Evolutionary conservation across 2,888 invertebrate species (phyloP), one percentile per base, ranked within the genome.

Genomic region (Electrophaes corylata): DNA sequence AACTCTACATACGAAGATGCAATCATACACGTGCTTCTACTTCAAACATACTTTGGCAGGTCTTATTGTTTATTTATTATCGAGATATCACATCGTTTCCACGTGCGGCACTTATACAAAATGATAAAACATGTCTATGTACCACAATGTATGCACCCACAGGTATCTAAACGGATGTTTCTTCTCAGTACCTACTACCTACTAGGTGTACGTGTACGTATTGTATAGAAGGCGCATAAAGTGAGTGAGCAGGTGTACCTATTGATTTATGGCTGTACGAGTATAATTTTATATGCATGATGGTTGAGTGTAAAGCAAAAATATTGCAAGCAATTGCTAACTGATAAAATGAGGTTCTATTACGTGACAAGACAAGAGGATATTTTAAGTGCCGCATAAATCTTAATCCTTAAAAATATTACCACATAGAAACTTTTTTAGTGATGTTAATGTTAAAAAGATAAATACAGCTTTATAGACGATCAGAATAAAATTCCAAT

Each of bases 21-120:
- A 16, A 48, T n/a, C n/a, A n/a, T 50, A 54, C 72, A 75, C 74
- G 72, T 73, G 73, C 69, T 54, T 49, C 31, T 37, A 47, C 14
- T 54, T 18, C 48, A 60, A 43, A 66, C 71, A 76, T 65, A 73
- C 71, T 76, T 81, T 83, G 84, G 83, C 83, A 82, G 62, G 60
- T 51, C 48, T 59, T 44, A 65, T 70, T 77, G 77, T 82, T 81
- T 83, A 77, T 80, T 77, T 77, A 72, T 78, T 72, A 70, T 59
- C 47, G 68, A 60, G 58, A 63, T 69, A 64, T 75, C 75, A 77
- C 68, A 64, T 45, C 53, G 50, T 37, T 29, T 57, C 44, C 75
- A 75, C 78, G 75, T 78, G 73, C 51, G 61, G 31, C 44, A 58
- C 48, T 65, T 64, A 45, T 37, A 33, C 40, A 31, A 31, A 51